Evolutionary conservation across 2,797 vertebrate species (phyloP).

Genomic region (Sebastes steindachneri): DNA sequence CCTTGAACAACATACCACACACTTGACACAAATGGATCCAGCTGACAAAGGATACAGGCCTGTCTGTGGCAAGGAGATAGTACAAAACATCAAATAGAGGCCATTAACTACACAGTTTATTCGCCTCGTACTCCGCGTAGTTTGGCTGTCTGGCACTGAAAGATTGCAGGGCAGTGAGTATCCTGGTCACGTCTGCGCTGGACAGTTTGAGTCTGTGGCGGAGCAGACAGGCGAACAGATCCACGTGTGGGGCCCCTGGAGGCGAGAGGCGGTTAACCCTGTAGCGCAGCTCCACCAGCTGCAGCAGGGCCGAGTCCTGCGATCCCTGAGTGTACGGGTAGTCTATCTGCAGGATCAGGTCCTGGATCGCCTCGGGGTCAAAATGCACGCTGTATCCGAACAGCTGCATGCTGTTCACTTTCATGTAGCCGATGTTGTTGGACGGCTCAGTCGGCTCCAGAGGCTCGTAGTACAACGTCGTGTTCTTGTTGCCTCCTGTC

Average conservation of each 20-base stretch:
- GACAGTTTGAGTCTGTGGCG: conserved; percentile 96
- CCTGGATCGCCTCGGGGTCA: conserved; percentile 96
- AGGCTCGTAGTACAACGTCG: conserved; percentile 58
- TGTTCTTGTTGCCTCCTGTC: conserved; percentile 72
- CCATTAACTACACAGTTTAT: conserved; percentile 96
- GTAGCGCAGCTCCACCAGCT: conserved; percentile 93
- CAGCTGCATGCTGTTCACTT: conserved; percentile 95
- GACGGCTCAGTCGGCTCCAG: conserved; percentile 86
- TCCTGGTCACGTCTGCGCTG: conserved; percentile 93
- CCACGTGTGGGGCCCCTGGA: conserved; percentile 89
- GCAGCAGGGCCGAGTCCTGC: conserved; percentile 95
- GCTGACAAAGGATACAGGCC: conserved; percentile 57
- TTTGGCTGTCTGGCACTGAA: conserved; percentile 93
- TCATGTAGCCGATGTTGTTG: conserved; percentile 94
- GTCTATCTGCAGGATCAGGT: conserved; percentile 97
- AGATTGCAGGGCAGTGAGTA: conserved; percentile 92
- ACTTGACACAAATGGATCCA: conserved; percentile 74
- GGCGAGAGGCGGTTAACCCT: conserved; percentile 96
- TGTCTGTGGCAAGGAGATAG: conserved; percentile 54
- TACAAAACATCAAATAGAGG: conserved; percentile 69
- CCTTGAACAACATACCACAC: conserved; percentile 75
- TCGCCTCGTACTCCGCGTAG: conserved; percentile 92
- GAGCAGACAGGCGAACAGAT: conserved; percentile 96
- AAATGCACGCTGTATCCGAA: conserved; percentile 99
- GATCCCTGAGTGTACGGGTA: conserved; percentile 98